These are phyloP conservation scores for Bombus soroeensis DNA, from an alignment of 1,140 invertebrate genomes.

Conservation along the genomic window DNA sequence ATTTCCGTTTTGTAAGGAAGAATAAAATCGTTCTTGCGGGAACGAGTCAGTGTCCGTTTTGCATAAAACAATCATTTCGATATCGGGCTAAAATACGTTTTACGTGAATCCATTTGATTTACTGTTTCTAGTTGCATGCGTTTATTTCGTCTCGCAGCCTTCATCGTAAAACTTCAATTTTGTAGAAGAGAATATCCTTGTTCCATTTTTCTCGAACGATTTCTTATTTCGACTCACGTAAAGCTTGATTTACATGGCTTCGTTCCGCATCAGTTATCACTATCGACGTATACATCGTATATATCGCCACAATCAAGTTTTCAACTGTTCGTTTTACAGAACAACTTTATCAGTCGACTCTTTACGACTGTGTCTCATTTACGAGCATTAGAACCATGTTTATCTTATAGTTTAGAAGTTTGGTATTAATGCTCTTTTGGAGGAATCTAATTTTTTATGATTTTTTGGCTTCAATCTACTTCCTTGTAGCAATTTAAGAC, in stretches of 20 bases:
- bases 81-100: slow-evolving; percentile 11
- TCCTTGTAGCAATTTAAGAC: no score
- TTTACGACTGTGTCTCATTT: not conserved
- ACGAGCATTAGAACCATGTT: not conserved
- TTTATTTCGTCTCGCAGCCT: not conserved
- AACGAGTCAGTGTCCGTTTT: not conserved
- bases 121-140: not conserved
- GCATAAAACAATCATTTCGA: slow-evolving; percentile 12
- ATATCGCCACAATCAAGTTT: no score
- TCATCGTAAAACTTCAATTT: not conserved
- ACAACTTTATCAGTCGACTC: slow-evolving; percentile 26
- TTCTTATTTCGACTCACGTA: not conserved
- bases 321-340: not conserved
- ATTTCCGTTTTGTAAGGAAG: slow-evolving; percentile 3
- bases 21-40: slow-evolving; percentile 25
- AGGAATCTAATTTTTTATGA: no score
- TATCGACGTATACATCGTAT: not conserved
- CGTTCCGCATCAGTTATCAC: slow-evolving; percentile 27
- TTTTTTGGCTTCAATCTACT: no score
- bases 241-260: slow-evolving; percentile 9
- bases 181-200: not conserved
- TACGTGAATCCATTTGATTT: slow-evolving; percentile 26
- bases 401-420: no score
- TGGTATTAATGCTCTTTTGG: no score
- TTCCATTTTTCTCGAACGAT: not conserved